Base-by-base conservation (phyloP, 2,797 vertebrate species). In the Otolemur crassicaudatus region DNA sequence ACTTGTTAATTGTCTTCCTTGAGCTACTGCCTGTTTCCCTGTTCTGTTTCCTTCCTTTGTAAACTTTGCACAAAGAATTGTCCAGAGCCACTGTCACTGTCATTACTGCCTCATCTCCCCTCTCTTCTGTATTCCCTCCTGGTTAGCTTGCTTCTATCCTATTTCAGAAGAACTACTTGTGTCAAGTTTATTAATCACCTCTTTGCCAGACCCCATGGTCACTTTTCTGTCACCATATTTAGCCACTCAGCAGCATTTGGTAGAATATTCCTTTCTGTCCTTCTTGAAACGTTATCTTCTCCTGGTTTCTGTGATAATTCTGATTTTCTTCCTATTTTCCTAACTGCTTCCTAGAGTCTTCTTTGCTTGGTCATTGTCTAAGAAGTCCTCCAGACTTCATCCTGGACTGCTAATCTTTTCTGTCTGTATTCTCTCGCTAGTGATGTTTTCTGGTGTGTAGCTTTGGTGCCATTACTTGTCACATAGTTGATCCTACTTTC, bases 251-350 rank as follows among this genome's bases (percentile, higher is more conserved):
- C 29, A 86, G n/a, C 27, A 27, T 89, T 86, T 83, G 49, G 14
- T 75, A 53, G 22, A 43, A 19, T 67, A 81, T 1, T 6, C 49
- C 27, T 46, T 23, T 69, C 11, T 20, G 29, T 85, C 37, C 67
- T 75, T 84, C 56, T 58, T 70, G 9, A 76, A 92, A 20, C 46
- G 37, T 40, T 31, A 27, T 67, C 7, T 70, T 94, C 70, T 61
- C 43, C 58, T 84, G 46, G 22, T 29, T 91, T 72, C 69, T 77
- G 29, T 79, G n/a, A 61, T 96, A 37, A 89, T 94, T 87, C 67
- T 91, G 61, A 1, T 67, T 76, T 56, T 40, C 27, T 17, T 77
- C 58, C 25, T 53, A 2, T 65, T 90, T 84, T 20, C n/a, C 29
- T 76, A 72, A n/a, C 58, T 91, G 65, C 23, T 88, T 86, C 25